Percentiles rank a stretch among this genome's conserved stretches.
phyloP scores from a whole-genome alignment of 2,888 invertebrate species.

The Panopea generosa region DNA sequence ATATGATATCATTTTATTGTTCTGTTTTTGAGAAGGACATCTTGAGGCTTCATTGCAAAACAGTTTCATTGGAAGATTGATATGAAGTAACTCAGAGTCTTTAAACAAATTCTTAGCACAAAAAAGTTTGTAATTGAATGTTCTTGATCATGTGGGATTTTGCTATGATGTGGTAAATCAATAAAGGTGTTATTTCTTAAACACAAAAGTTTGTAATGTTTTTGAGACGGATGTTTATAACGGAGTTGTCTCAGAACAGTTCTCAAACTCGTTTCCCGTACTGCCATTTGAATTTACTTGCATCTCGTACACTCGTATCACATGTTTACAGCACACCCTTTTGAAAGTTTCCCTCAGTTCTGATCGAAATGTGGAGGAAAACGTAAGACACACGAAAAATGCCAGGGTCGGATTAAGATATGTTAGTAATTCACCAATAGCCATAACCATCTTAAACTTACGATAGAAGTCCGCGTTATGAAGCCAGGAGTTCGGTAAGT shows the following conservation, averaged over 20 bases:
- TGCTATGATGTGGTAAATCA: too few relatives aligned
- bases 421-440: conserved; percentile 57
- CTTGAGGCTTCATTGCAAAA: too few relatives aligned
- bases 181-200: too few relatives aligned
- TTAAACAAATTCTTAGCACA: too few relatives aligned
- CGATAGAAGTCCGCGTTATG: conserved; percentile 59
- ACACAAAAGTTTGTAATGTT: too few relatives aligned
- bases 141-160: too few relatives aligned
- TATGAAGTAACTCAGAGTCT: too few relatives aligned
- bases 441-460: conserved; percentile 50
- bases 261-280: conserved; percentile 61
- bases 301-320: conserved; percentile 66
- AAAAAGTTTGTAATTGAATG: too few relatives aligned
- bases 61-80: too few relatives aligned
- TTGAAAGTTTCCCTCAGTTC: conserved; percentile 48
- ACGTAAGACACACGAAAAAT: conserved; percentile 63
- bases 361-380: conserved; percentile 65
- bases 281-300: conserved; percentile 61
- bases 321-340: conserved; percentile 52
- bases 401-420: conserved; percentile 68
- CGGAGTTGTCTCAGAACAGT: conserved; percentile 63
- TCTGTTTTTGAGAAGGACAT: too few relatives aligned
- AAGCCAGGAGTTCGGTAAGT: conserved; percentile 65
- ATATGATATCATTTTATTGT: too few relatives aligned
- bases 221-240: too few relatives aligned